These are phyloP conservation scores for Charadrius vociferus DNA, from an alignment of 2,113 vertebrate genomes.

Conservation along the genomic window DNA sequence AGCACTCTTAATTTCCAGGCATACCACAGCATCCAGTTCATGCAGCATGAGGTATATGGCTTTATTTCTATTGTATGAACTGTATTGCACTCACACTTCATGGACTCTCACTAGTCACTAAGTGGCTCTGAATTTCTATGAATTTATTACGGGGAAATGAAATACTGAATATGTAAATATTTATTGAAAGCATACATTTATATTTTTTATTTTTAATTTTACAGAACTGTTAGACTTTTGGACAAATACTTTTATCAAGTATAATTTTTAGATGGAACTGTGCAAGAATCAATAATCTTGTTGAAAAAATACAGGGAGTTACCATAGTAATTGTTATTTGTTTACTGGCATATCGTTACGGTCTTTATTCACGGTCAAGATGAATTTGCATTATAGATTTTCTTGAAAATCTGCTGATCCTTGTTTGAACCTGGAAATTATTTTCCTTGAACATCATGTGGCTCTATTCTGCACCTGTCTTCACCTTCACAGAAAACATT, in stretches of 20 bases:
- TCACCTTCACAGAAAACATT: background rate
- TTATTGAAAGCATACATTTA: background rate
- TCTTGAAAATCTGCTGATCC: background rate
- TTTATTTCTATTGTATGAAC: background rate
- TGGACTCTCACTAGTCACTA: background rate
- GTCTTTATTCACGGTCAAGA: background rate
- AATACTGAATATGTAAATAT: background rate
- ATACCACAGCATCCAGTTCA: background rate
- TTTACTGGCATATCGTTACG: accelerated
- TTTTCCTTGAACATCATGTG: background rate
- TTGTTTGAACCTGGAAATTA: background rate
- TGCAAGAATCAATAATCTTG: background rate
- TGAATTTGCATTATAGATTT: background rate
- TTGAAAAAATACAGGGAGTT: background rate
- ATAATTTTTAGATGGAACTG: background rate
- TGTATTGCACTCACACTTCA: background rate
- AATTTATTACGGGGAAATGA: background rate
- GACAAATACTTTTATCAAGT: background rate
- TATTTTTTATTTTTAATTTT: background rate
- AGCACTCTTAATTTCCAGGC: background rate
- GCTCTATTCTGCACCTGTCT: background rate
- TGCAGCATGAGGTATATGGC: background rate
- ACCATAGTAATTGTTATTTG: background rate
- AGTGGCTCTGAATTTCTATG: background rate
- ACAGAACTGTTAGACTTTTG: background rate